phyloP scores from a whole-genome alignment of 2,888 invertebrate genomes.

The Caenorhabditis doughertyi region DNA sequence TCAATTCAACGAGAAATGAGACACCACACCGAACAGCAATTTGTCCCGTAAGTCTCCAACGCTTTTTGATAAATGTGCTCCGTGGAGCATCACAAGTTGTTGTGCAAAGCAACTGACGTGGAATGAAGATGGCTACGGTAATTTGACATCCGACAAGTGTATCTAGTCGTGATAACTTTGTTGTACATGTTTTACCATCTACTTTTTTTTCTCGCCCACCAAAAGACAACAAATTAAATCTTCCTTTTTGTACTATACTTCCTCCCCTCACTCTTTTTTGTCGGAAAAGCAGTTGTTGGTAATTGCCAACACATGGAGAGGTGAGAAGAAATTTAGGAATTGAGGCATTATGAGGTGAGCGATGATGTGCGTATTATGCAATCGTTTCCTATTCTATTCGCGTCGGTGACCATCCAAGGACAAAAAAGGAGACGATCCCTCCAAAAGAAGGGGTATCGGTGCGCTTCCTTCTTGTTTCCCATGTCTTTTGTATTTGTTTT shows the following conservation, averaged over 20 bases:
- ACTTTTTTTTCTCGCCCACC: neutral
- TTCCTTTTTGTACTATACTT: constrained; percentile 24
- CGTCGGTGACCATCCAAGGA: constrained; percentile 69
- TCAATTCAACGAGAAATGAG: neutral
- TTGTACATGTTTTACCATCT: constrained; percentile 21
- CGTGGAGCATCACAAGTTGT: constrained; percentile 51
- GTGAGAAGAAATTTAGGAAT: constrained; percentile 8
- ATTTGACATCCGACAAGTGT: constrained; percentile 53
- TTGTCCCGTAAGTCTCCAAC: constrained; percentile 54
- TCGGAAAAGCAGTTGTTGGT: constrained; percentile 37
- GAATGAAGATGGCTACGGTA: constrained; percentile 50
- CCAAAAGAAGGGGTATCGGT: constrained; percentile 4
- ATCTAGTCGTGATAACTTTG: constrained; percentile 35
- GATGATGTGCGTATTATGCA: constrained; percentile 66
- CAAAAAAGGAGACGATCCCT: constrained; percentile 45
- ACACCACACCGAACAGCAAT: constrained; percentile 58
- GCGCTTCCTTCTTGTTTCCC: constrained; percentile 46
- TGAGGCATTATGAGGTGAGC: constrained; percentile 62
- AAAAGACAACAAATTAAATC: constrained; percentile 9
- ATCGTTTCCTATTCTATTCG: constrained; percentile 58
- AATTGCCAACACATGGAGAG: constrained; percentile 13
- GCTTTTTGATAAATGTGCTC: constrained; percentile 62
- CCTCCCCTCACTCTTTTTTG: neutral
- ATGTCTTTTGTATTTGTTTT: constrained; percentile 65
- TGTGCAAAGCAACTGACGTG: constrained; percentile 55